These are phyloP conservation scores for Glossosoma conforme DNA, from an alignment of 1,140 invertebrate species.

Conservation along the genomic window DNA sequence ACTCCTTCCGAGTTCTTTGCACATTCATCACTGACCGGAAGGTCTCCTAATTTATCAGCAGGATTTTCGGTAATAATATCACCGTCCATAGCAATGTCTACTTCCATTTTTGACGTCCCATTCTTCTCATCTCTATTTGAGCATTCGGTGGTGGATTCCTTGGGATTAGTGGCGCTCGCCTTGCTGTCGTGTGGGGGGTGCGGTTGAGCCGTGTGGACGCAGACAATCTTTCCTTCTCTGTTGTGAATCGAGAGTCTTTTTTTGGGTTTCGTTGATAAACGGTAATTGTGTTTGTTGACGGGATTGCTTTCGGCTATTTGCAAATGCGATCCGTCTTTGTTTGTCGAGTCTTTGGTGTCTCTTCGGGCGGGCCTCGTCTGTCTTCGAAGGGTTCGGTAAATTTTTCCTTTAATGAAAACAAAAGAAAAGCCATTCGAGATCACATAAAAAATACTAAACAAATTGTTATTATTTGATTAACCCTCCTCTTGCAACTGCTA, in stretches of 20 bases:
- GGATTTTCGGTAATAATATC: not conserved
- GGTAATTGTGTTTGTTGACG: constrained; percentile 31
- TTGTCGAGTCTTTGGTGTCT: constrained; percentile 34
- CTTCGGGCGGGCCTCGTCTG: constrained; percentile 37
- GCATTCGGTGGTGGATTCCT: constrained; percentile 12
- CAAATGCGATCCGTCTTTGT: constrained; percentile 28
- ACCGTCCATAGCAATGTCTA: constrained; percentile 25
- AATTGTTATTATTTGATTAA: no score
- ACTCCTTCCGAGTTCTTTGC: not conserved
- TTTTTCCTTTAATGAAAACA: constrained; percentile 38
- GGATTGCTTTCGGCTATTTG: constrained; percentile 17
- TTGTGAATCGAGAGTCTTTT: constrained; percentile 33
- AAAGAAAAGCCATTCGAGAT: no score
- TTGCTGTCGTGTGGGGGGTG: constrained; percentile 16
- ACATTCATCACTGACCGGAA: not conserved
- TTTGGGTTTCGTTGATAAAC: constrained; percentile 45
- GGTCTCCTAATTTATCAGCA: not conserved
- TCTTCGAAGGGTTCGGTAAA: constrained; percentile 43
- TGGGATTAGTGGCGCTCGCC: not conserved
- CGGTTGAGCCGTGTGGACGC: constrained; percentile 17
- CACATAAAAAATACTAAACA: no score
- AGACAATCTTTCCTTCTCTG: constrained; percentile 22
- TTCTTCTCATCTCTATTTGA: constrained; percentile 18
- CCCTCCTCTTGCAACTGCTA: no score
- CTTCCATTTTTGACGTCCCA: constrained; percentile 23